Percentiles rank a stretch among this genome's conserved stretches.
phyloP scores from a whole-genome alignment of 2,888 invertebrate genomes.

The Dinocampus coccinellae region DNA sequence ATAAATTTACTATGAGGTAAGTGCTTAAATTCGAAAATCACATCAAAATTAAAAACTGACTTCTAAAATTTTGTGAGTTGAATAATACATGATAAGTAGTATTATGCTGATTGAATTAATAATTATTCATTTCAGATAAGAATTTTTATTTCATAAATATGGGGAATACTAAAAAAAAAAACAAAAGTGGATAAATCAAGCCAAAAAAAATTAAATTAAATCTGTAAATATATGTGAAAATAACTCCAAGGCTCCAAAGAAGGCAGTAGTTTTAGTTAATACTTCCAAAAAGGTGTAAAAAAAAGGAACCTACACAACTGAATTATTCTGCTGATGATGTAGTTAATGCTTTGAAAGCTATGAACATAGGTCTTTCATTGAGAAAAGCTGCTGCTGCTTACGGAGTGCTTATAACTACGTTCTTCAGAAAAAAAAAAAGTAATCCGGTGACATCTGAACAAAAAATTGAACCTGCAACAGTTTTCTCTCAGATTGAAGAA shows the following conservation, averaged over 20 bases:
- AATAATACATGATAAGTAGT: conserved; percentile 18
- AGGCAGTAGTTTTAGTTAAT: conserved; percentile 21
- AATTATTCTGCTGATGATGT: no score
- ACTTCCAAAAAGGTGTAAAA: conserved; percentile 9
- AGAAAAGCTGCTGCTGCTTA: no score
- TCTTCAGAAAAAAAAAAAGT: conserved; percentile 19
- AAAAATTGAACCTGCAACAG: no score
- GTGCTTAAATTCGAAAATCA: conserved; percentile 20
- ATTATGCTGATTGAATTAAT: conserved; percentile 15
- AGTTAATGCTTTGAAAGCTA: no score
- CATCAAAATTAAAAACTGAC: conserved; percentile 23
- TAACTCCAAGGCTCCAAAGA: conserved; percentile 17
- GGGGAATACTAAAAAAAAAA: conserved; percentile 3
- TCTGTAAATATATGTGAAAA: conserved; percentile 18
- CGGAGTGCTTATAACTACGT: conserved; percentile 20
- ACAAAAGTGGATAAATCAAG: background rate
- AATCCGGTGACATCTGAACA: conserved; percentile 6
- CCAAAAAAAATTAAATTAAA: conserved; percentile 17
- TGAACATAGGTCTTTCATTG: no score
- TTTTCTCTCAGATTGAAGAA: no score
- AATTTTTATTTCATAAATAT: conserved; percentile 10
- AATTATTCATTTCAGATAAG: conserved; percentile 9
- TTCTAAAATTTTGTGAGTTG: no score
- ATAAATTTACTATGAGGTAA: conserved; percentile 24
- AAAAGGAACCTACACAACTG: no score